A percentile compares a stretch with the other conserved stretches of the same genome.
Conservation (phyloP, 2,888 invertebrate genomes). For the Branchipolynoe longqiensis region DNA sequence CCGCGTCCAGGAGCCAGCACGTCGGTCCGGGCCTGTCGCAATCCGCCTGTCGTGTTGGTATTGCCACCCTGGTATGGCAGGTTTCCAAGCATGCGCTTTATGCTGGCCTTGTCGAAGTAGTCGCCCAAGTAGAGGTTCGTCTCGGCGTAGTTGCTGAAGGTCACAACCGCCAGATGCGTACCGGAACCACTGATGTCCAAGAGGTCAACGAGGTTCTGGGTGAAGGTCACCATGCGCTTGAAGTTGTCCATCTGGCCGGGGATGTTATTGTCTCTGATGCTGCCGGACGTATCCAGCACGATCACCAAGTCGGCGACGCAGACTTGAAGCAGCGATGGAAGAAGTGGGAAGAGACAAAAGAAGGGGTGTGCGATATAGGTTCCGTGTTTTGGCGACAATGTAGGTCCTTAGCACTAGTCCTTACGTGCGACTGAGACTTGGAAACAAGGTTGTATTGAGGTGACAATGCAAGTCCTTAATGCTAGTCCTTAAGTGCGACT, state of each 20-base stretch:
- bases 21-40: not conserved
- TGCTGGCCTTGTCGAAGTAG: constrained; percentile 2
- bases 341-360: no score
- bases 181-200: not conserved
- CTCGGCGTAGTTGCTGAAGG: constrained; percentile 39
- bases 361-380: no score
- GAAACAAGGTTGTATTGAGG: no score
- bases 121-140: constrained; percentile 20
- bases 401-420: no score
- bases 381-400: no score
- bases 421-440: no score
- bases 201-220: not conserved
- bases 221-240: constrained; percentile 11
- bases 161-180: constrained; percentile 13
- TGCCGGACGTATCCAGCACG: constrained; percentile 41
- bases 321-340: no score
- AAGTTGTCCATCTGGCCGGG: constrained; percentile 42
- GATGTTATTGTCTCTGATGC: constrained; percentile 36
- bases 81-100: not conserved
- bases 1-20: not conserved
- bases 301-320: constrained; percentile 48
- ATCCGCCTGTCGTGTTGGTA: constrained; percentile 55
- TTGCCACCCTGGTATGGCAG: constrained; percentile 52
- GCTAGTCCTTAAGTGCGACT: no score
- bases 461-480: no score